Conservation (phyloP, 37 sponge, comb jelly and placozoan genomes). For the Cliona cf. orientalis region DNA sequence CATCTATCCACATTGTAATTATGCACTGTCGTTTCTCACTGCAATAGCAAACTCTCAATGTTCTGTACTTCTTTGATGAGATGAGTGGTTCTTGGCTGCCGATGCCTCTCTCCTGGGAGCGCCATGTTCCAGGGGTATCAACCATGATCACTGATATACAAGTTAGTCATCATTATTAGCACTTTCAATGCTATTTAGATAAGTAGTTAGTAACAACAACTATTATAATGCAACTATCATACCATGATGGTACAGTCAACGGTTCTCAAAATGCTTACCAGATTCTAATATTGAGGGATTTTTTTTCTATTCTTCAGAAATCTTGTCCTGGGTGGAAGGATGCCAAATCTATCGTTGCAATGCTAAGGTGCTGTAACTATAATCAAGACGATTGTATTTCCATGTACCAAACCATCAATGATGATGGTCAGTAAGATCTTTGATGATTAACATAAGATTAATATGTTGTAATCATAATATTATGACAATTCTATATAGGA, state of each 20-base stretch:
- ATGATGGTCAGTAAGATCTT: slow-evolving; percentile 54
- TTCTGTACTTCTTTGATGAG: slow-evolving; percentile 77
- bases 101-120: slow-evolving; percentile 86
- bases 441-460: background rate
- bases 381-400: slow-evolving; percentile 68
- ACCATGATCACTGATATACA: slow-evolving; percentile 56
- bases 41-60: slow-evolving; percentile 59
- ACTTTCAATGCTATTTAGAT: background rate
- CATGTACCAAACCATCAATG: slow-evolving; percentile 52
- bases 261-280: background rate
- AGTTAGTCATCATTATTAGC: no score
- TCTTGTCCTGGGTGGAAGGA: slow-evolving; percentile 79
- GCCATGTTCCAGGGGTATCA: slow-evolving; percentile 62
- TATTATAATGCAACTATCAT: no score
- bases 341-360: slow-evolving; percentile 57
- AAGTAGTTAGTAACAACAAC: no score
- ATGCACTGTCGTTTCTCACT: background rate
- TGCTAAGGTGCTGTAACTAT: slow-evolving; percentile 74
- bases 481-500: slow-evolving; percentile 3
- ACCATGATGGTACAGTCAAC: no score
- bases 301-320: slow-evolving; percentile 21
- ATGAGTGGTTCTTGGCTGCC: slow-evolving; percentile 61
- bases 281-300: background rate
- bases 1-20: background rate
- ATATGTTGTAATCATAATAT: background rate